phyloP scores from a whole-genome alignment of 2,113 vertebrate species.

The Phylloscopus trochiloides region DNA sequence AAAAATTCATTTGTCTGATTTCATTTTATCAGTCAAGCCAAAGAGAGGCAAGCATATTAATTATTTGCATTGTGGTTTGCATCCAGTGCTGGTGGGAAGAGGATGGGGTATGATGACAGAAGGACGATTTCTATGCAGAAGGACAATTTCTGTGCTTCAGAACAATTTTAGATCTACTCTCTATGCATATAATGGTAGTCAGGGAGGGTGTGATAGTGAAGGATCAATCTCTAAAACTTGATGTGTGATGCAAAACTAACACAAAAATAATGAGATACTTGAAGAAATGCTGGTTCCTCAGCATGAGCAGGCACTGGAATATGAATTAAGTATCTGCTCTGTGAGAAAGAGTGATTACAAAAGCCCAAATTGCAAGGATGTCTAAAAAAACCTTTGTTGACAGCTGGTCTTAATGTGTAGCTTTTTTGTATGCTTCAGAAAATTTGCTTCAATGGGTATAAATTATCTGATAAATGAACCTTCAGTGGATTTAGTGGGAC shows the following conservation, averaged over 20 bases:
- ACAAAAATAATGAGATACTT: not conserved
- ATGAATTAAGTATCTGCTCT: not conserved
- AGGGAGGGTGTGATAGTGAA: not conserved
- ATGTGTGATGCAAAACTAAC: not conserved
- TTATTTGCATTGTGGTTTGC: not conserved
- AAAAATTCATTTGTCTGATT: slow-evolving; percentile 56
- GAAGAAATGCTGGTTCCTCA: not conserved
- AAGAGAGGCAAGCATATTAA: not conserved
- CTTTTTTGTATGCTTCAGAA: not conserved
- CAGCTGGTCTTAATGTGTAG: not conserved
- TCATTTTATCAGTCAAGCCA: slow-evolving; percentile 47
- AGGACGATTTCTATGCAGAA: not conserved
- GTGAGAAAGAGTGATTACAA: not conserved
- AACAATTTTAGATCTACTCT: not conserved
- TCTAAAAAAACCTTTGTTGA: not conserved
- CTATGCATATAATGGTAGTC: rapidly evolving
- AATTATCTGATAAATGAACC: not conserved
- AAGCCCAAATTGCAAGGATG: not conserved
- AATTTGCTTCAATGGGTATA: not conserved
- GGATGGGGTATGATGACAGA: not conserved
- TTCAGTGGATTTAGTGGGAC: not conserved
- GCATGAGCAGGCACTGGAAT: not conserved
- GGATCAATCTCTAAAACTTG: not conserved
- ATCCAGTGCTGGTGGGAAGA: not conserved
- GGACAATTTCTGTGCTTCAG: not conserved